These are phyloP conservation scores for Peromyscus leucopus DNA, from an alignment of 2,113 vertebrate species.

Conservation along the genomic window DNA sequence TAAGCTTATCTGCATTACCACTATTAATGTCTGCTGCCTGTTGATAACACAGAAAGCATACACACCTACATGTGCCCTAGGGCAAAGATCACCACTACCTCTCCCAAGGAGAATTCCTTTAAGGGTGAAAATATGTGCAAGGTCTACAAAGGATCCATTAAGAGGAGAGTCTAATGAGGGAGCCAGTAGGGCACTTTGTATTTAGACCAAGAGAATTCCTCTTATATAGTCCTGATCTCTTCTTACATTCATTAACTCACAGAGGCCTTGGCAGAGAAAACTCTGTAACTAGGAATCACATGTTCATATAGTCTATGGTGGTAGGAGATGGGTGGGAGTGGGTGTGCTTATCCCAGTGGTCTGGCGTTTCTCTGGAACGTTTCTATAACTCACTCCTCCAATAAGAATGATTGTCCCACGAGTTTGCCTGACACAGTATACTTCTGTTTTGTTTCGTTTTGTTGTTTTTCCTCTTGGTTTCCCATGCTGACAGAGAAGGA, in stretches of 20 bases:
- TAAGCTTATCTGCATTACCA: background rate
- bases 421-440: background rate
- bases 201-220: background rate
- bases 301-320: background rate
- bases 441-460: background rate
- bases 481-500: background rate
- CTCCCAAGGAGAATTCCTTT: background rate
- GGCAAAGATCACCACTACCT: background rate
- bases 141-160: background rate
- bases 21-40: background rate
- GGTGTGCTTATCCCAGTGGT: background rate
- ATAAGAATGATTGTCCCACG: background rate
- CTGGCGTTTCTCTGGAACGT: background rate
- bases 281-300: background rate
- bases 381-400: background rate
- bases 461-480: background rate
- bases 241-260: slow-evolving; percentile 4
- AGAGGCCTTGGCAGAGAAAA: background rate
- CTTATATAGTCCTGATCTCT: background rate
- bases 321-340: accelerated
- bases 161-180: background rate
- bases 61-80: background rate
- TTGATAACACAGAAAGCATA: background rate
- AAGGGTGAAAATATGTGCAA: background rate
- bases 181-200: background rate